Base-by-base conservation (phyloP, 2,113 vertebrate genomes). In the Labrus mixtus region DNA sequence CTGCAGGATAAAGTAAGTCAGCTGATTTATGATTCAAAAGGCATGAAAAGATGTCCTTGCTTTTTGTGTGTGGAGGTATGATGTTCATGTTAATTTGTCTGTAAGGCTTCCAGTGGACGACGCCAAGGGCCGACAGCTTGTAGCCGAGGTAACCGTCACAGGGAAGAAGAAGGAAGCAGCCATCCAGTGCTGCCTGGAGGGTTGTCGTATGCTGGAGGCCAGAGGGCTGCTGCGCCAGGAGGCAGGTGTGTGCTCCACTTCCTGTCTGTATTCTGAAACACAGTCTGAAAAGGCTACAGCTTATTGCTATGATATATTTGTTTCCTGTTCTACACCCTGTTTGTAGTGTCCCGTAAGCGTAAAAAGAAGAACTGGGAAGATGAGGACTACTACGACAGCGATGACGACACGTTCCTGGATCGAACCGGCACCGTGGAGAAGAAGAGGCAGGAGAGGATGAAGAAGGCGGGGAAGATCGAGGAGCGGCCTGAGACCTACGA, bases 361-460 rank as follows among this genome's bases (percentile, higher is more conserved):
- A 99, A 95, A 87, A 95, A 96, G 79, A 99, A 98, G 90, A 98
- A 98, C 93, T 99, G 98, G 98, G 98, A 99, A 77, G 97, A 97
- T 13, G 97, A 98, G 78, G 98, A 99, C 68, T 99, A 95, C 88
- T 99, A 99, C 50, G 97, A 99, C 88, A 99, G 98, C 9, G 97
- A 99, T 1, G 98, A 99, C 9, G 98, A 99, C 84, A 96, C 96
- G 9, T 99, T 98, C 81, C 95, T 99, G 13, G 98, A 99, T 84
- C 92, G 98, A 48, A 99, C 98, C 0, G 98, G 98, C 48, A 93
- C 95, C 0, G 95, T 99, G 43, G 98, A 99, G 89, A 97, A 93
- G 92, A 99, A 99, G 87, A 95, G 98, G 46, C 89, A 96, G 54
- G 96, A 96, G 73, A 94, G 98, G 48, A 99, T 99, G 98, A 99